Percentiles rank a stretch among this genome's conserved stretches.
Conservation (phyloP, 2,888 invertebrate species). For the Apamea epomidion region DNA sequence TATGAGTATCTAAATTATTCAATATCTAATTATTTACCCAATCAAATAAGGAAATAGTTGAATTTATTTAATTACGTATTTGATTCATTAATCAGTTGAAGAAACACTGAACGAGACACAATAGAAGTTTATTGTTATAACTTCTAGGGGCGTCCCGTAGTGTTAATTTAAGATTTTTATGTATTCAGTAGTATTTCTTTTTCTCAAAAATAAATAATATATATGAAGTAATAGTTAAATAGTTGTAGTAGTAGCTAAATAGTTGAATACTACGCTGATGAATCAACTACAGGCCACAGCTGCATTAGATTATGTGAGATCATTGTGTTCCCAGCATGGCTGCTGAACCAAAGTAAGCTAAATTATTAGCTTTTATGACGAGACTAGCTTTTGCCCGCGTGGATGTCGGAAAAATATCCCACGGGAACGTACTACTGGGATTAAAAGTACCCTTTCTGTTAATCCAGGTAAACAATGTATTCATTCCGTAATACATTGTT, state of each 20-base stretch:
- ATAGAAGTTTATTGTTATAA: not conserved
- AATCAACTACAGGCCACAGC: constrained; percentile 9
- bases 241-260: not conserved
- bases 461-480: too few relatives aligned
- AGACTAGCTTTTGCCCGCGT: not conserved
- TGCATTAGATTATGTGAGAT: not conserved
- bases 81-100: constrained; percentile 17
- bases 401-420: not conserved
- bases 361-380: not conserved
- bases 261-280: not conserved
- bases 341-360: not conserved
- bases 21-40: constrained; percentile 20
- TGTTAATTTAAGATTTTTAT: not conserved
- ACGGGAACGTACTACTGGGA: not conserved
- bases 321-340: not conserved
- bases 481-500: too few relatives aligned
- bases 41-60: constrained; percentile 4
- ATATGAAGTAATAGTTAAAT: not conserved
- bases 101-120: not conserved
- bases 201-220: not conserved
- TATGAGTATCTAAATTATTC: constrained; percentile 32
- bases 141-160: not conserved
- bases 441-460: not conserved
- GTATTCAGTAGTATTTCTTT: not conserved
- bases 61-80: constrained; percentile 4